Conservation (phyloP, 2,113 vertebrate species). For the Nansenia antarctica region DNA sequence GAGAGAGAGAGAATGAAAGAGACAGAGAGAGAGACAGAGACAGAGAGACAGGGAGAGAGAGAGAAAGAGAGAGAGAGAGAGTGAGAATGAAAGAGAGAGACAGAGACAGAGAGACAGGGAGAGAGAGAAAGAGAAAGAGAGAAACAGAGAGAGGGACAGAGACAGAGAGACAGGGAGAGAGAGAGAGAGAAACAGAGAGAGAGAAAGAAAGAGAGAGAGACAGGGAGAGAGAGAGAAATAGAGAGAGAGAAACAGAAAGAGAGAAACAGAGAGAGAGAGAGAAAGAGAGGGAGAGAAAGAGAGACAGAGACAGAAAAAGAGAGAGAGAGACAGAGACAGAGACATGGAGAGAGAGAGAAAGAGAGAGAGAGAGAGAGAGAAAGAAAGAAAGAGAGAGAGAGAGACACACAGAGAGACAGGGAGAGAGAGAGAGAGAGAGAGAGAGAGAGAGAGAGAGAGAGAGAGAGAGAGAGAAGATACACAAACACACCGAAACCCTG, state of each 20-base stretch:
- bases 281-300: constrained; percentile 27
- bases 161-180: neutral
- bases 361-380: neutral
- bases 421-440: too few relatives aligned
- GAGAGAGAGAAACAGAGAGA: neutral
- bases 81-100: neutral
- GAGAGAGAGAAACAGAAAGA: constrained; percentile 10
- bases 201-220: constrained; percentile 24
- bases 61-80: constrained; percentile 19
- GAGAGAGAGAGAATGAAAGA: constrained; percentile 23
- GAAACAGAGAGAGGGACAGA: constrained; percentile 25
- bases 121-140: constrained; percentile 20
- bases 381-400: too few relatives aligned
- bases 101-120: constrained; percentile 1
- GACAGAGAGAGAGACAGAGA: neutral
- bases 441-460: neutral
- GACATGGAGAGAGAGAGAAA: too few relatives aligned
- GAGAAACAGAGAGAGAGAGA: constrained; percentile 13
- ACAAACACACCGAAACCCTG: neutral
- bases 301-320: neutral
- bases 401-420: too few relatives aligned
- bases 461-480: neutral
- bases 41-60: neutral
- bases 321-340: neutral
- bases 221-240: neutral